Base-by-base conservation (phyloP, 2,113 vertebrate genomes). In the Anoura caudifer region DNA sequence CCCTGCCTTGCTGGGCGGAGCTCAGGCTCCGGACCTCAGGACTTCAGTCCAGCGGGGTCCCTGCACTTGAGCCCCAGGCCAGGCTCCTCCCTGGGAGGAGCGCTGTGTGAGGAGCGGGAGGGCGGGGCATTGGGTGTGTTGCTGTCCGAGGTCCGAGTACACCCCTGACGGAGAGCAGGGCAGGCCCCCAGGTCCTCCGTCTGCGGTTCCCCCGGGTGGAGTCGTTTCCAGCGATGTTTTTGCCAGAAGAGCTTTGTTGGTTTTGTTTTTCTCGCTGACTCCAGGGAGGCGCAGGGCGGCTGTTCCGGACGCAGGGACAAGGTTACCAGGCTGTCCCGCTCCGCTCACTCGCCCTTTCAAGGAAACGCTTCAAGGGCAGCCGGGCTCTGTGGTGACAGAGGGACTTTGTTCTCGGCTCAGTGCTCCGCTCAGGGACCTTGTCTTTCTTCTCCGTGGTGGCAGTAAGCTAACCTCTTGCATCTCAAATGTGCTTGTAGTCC, bases 341-440 rank as follows among this genome's bases (percentile, higher is more conserved):
- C 45, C 52, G 4, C 28, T 70, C 69, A 47, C 38, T 65, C 45
- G 70, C 3, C 90, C 65, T 59, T 82, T 76, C 63, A 91, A 41
- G 41, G 63, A 83, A 82, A 84, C 36, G 61, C 75, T 33, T 86
- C n/a, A 50, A 79, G 54, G 73, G 81, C 45, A 92, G 22, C 47
- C 38, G 75, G 41, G 47, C 36, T 43, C 50, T 47, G 14, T 36
- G 88, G 36, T 24, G 72, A 95, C 87, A 90, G 95, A 75, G 88
- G 65, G 54, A 80, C 45, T 69, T 77, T 94, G 91, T 89, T 87
- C 90, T 95, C 75, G 45, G 54, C 56, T 56, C 63, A 80, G 54
- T 79, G 69, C 90, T 90, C 70, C 38, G 90, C 41, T 76, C 22
- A 4, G 36, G 41, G 50, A n/a, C 75, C n/a, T 79, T 83, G 63